Conservation (phyloP, 2,113 vertebrate genomes). For the Dissostichus mawsoni region DNA sequence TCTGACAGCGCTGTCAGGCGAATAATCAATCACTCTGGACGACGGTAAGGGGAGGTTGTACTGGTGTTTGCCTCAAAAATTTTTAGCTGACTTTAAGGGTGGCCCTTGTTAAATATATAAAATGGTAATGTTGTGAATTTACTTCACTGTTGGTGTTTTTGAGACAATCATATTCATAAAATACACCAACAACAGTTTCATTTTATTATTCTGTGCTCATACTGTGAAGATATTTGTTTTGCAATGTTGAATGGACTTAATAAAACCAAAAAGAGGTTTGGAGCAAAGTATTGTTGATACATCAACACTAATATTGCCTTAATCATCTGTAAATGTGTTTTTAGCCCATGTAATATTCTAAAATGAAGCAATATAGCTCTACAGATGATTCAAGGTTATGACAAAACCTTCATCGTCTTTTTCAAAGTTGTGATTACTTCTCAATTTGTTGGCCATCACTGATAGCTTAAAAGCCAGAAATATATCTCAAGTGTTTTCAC, state of each 20-base stretch:
- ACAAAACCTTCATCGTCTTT: conserved; percentile 21
- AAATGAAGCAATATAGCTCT: neutral
- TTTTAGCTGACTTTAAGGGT: neutral
- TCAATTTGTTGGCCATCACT: conserved; percentile 2
- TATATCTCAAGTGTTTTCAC: conserved; percentile 15
- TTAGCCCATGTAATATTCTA: neutral
- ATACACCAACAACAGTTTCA: neutral
- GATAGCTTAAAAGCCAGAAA: conserved; percentile 13
- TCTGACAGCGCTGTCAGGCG: neutral
- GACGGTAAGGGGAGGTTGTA: neutral
- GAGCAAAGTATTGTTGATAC: neutral
- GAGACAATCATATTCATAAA: neutral
- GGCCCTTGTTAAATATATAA: neutral
- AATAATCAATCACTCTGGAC: conserved; percentile 10
- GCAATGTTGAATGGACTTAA: neutral
- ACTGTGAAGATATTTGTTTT: neutral
- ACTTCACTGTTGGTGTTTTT: neutral
- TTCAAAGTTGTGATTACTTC: conserved; percentile 26
- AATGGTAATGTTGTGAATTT: neutral
- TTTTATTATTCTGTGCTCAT: neutral
- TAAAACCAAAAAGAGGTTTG: neutral
- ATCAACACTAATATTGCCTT: neutral
- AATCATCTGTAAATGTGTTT: neutral
- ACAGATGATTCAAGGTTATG: conserved; percentile 17
- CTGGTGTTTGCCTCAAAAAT: neutral